Evolutionary conservation across 2,888 invertebrate genomes (phyloP).

Genomic region (Tribolium freemani): DNA sequence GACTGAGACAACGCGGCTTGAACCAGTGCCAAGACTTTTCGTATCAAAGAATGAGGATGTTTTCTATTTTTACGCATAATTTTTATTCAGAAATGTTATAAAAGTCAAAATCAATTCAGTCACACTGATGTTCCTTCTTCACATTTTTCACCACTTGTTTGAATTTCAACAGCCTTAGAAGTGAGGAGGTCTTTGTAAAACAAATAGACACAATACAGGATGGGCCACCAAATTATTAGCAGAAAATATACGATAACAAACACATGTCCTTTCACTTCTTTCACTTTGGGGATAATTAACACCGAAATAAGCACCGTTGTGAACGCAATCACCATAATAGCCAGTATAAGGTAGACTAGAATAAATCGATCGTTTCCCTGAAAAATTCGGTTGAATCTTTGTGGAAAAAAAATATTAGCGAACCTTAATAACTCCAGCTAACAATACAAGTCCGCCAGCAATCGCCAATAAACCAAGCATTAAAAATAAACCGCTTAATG

Average conservation of each 20-base stretch:
- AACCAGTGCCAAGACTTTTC: not conserved
- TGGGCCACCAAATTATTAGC: constrained; percentile 14
- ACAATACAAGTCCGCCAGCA: constrained; percentile 10
- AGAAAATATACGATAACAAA: constrained; percentile 6
- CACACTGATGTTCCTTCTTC: not conserved
- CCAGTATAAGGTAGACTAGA: constrained; percentile 11
- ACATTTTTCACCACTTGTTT: not conserved
- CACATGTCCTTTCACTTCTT: constrained; percentile 10
- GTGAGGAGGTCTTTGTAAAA: constrained; percentile 8
- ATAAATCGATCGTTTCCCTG: constrained; percentile 14
- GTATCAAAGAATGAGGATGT: not conserved
- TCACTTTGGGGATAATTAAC: constrained; percentile 11
- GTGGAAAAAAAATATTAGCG: not conserved
- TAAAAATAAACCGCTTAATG: constrained; percentile 25
- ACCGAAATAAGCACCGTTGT: constrained; percentile 14
- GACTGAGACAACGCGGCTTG: not conserved
- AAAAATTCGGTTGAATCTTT: not conserved
- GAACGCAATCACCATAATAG: constrained; percentile 12
- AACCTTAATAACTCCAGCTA: constrained; percentile 10
- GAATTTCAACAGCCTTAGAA: not conserved
- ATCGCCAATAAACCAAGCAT: constrained; percentile 15
- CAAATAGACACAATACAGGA: constrained; percentile 11
- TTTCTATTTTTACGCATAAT: not conserved
- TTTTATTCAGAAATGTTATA: too few species aligned
- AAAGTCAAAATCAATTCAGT: too few species aligned